Evolutionary conservation across 2,797 vertebrate genomes (phyloP), one percentile per base, ranked within the genome.

Genomic region (Ctenochaetus hawaiiensis): DNA sequence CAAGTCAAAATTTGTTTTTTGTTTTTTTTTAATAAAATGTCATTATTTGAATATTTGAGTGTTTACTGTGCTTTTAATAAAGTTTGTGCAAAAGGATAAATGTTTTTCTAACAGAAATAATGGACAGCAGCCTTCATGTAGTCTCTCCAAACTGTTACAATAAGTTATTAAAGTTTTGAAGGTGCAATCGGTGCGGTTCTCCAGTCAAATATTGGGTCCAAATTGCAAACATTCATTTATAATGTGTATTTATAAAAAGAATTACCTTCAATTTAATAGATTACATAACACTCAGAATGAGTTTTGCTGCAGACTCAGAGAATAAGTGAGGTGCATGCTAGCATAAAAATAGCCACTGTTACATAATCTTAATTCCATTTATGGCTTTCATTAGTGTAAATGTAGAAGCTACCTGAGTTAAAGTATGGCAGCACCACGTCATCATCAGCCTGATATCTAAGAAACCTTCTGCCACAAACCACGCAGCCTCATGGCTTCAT

Each of bases 11-110:
- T 14, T 53, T 83, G n/a, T 51, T 70, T 80, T 63, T 75, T 45
- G 65, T 61, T 75, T 67, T 6, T 48, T 26, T 70, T 73, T 68
- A 88, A 91, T 87, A 83, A 93, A 92, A 88, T 60, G 4, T 65
- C 4, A 53, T 51, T 22, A 16, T 81, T 75, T 81, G 18, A 76
- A 49, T 20, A 47, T 51, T 56, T n/a, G 39, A 51, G 11, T 53
- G 9, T 70, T 44, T 45, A 11, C 52, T 81, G 26, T 63, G 30
- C 18, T 69, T 37, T 39, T 13, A 1, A 43, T 1, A 47, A 10
- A n/a, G 23, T 18, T 49, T 64, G 52, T 53, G 18, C 43, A 14
- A 41, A 13, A 7, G 0, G 8, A 37, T 14, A 63, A 41, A 74
- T 34, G 13, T 0, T 5, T 51, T 48, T 26, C 4, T 8, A 17